phyloP scores from a whole-genome alignment of 92 coral and sea anemone species.

The Porites evermanni region DNA sequence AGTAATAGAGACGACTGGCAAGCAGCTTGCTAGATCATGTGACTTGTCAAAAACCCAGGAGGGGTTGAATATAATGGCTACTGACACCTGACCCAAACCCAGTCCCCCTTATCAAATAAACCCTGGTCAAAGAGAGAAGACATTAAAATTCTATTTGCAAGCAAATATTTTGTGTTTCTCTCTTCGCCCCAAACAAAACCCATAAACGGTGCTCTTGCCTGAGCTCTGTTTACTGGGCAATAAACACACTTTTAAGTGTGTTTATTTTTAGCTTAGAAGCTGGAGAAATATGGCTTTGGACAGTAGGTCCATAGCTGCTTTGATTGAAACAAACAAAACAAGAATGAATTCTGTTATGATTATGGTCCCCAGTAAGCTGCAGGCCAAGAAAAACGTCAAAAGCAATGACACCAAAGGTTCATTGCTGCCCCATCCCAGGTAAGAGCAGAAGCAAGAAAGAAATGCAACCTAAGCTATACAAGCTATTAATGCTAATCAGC shows the following conservation, averaged over 20 bases:
- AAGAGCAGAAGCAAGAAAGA: constrained; percentile 9
- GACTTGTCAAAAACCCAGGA: neutral
- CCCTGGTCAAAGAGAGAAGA: no score
- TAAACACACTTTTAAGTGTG: no score
- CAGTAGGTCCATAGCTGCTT: constrained; percentile 9
- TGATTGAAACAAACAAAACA: neutral
- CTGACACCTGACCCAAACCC: no score
- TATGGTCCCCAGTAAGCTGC: constrained; percentile 27
- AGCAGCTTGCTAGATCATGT: neutral
- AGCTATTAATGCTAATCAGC: constrained; percentile 2
- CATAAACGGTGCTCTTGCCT: no score
- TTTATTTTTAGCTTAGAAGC: no score
- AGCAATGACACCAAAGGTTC: constrained; percentile 41
- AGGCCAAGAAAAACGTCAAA: constrained; percentile 40
- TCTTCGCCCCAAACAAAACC: no score
- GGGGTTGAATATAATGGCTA: neutral
- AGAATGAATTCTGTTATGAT: neutral
- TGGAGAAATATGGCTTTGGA: neutral
- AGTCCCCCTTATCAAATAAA: no score
- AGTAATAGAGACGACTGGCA: neutral
- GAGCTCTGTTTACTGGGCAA: no score
- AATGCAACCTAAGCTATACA: constrained; percentile 4
- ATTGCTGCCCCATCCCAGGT: constrained; percentile 48
- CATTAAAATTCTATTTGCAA: no score
- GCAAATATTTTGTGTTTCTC: no score